Percentiles rank a stretch among this genome's conserved stretches.
Conservation (phyloP, 1,140 invertebrate species). For the Musca domestica region DNA sequence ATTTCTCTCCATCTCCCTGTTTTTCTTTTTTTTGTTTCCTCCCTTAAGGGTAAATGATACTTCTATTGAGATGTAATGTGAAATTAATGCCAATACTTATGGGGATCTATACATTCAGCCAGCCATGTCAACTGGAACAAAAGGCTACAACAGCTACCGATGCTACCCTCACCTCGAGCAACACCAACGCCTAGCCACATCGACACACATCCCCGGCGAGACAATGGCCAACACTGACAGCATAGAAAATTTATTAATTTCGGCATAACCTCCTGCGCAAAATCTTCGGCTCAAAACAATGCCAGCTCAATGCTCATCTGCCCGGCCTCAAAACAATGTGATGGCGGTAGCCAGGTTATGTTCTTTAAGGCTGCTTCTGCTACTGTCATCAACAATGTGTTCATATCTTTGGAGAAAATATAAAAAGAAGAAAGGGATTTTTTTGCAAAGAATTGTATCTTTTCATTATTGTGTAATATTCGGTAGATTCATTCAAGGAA, state of each 20-base stretch:
- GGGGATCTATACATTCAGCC: neutral
- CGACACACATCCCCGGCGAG: no score
- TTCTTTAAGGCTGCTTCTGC: no score
- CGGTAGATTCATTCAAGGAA: neutral
- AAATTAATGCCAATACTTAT: neutral
- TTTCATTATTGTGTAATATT: neutral
- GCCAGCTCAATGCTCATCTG: slow-evolving; percentile 1
- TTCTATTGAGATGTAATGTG: slow-evolving; percentile 18
- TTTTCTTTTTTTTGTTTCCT: neutral
- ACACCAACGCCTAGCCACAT: no score
- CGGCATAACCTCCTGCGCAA: slow-evolving; percentile 14
- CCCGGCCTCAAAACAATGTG: neutral
- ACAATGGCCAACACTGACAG: neutral
- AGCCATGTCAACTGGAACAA: neutral
- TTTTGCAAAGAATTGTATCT: no score
- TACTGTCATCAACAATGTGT: no score
- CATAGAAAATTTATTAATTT: slow-evolving; percentile 6
- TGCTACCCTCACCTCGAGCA: neutral
- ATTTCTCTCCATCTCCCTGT: no score
- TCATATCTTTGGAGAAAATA: no score
- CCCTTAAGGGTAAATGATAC: slow-evolving; percentile 1
- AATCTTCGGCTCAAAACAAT: neutral
- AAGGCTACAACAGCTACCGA: neutral
- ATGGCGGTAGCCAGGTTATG: no score
- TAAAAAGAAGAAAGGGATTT: no score